Conservation (phyloP, 2,888 invertebrate species). For the Laspeyria flexula region DNA sequence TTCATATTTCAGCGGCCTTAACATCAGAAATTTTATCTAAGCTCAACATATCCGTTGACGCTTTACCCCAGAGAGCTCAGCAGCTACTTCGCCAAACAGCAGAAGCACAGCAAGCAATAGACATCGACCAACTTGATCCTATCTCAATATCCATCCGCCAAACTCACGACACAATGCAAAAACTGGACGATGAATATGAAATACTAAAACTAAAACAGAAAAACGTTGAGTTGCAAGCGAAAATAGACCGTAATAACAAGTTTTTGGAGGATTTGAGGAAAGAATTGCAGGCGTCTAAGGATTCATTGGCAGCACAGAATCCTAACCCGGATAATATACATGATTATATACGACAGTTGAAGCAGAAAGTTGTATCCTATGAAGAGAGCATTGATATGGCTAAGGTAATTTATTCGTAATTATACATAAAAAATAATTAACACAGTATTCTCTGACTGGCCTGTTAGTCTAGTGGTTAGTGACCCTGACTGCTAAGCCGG, state of each 20-base stretch:
- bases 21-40: slow-evolving; percentile 63
- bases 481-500: too few species aligned
- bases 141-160: slow-evolving; percentile 62
- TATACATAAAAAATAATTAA: too few species aligned
- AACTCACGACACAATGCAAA: slow-evolving; percentile 54
- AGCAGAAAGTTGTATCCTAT: slow-evolving; percentile 71
- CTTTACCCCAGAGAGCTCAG: slow-evolving; percentile 69
- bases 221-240: slow-evolving; percentile 62
- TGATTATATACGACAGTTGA: slow-evolving; percentile 70
- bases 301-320: slow-evolving; percentile 52
- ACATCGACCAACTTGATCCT: slow-evolving; percentile 61
- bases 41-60: slow-evolving; percentile 65
- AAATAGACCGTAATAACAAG: slow-evolving; percentile 69
- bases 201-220: slow-evolving; percentile 71
- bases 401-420: slow-evolving; percentile 53
- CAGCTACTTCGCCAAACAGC: slow-evolving; percentile 58
- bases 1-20: slow-evolving; percentile 53
- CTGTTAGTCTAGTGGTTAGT: too few species aligned
- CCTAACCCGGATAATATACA: slow-evolving; percentile 71
- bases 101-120: slow-evolving; percentile 47
- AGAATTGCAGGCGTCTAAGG: slow-evolving; percentile 65
- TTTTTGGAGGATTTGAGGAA: slow-evolving; percentile 60
- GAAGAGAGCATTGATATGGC: slow-evolving; percentile 72
- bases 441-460: too few species aligned
- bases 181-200: slow-evolving; percentile 69